Evolutionary conservation across 2,888 invertebrate genomes (phyloP).

Genomic region (Gonocerus acuteangulatus): DNA sequence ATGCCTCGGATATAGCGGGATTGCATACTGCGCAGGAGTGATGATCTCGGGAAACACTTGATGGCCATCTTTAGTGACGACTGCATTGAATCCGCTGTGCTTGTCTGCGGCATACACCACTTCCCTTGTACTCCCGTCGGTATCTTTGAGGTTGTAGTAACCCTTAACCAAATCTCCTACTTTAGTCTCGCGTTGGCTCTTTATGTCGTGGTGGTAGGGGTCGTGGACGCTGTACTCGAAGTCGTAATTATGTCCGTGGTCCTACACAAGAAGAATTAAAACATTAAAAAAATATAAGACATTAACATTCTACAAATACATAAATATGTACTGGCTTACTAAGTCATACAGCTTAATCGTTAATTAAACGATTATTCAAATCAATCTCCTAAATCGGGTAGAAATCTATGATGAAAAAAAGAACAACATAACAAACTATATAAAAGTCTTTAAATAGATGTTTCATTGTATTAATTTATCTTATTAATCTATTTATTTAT

Average conservation of each 20-base stretch:
- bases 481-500: too few relatives aligned
- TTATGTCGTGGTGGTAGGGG: constrained; percentile 2
- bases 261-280: not conserved
- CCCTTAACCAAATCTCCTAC: not conserved
- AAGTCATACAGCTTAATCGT: too few relatives aligned
- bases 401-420: too few relatives aligned
- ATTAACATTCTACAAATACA: too few relatives aligned
- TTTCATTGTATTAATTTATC: too few relatives aligned
- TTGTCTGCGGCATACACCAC: constrained; percentile 3
- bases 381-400: too few relatives aligned
- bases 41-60: not conserved
- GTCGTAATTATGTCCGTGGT: not conserved
- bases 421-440: too few relatives aligned
- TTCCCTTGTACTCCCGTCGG: not conserved
- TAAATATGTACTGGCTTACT: too few relatives aligned
- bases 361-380: too few relatives aligned
- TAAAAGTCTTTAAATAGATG: too few relatives aligned
- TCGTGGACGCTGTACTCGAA: constrained; percentile 3
- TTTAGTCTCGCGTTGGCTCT: constrained; percentile 7
- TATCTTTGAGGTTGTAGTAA: not conserved
- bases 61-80: constrained; percentile 1
- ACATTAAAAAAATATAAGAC: not conserved
- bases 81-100: constrained; percentile 4
- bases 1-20: not conserved
- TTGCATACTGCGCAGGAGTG: not conserved